Base-by-base conservation (phyloP, 2,797 vertebrate species). In the Premnoplex brunnescens region DNA sequence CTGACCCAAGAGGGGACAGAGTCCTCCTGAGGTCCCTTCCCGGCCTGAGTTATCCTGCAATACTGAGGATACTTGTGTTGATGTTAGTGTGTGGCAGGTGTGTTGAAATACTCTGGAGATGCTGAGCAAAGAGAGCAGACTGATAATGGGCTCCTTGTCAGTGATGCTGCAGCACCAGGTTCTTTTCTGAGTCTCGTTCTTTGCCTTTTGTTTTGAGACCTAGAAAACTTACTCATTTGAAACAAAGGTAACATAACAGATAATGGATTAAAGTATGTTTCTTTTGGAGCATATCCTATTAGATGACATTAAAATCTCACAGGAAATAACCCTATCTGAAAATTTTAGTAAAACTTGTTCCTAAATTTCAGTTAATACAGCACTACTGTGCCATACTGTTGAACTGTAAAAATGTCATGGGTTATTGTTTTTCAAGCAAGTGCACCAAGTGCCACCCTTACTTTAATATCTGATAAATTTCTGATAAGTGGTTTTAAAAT, bases 381-480 rank as follows among this genome's bases (percentile, higher is more conserved):
- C 37, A 52, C 54, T 79, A 44, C 28, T 73, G 32, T 64, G 34
- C 43, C 69, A 28, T 63, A n/a, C 17, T 52, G 62, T 10, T 58
- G 68, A 59, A 49, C 44, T 62, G 74, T 36, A 49, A 73, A 88
- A 88, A 28, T 7, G 13, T 55, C 9, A 9, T 22, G 26, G 18
- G 26, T 48, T 80, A 76, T 72, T 92, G 69, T 27, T 94, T 89
- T 89, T 92, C 79, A 68, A 64, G 49, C 1, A 10, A 78, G 62
- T 32, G 26, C 62, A 26, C 28, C 23, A 28, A 73, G 36, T 24
- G 62, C 14, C 43, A 52, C 81, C 63, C 49, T 80, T 85, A 24
- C 68, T 91, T 89, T 73, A 46, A 13, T 89, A 88, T 62, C 67
- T 92, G 63, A 93, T 89, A 80, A 86, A 78, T 52, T 78, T 36